A percentile compares a stretch with the other conserved stretches of the same genome.
phyloP scores from a whole-genome alignment of 2,113 vertebrate genomes.

The Chionomys nivalis region DNA sequence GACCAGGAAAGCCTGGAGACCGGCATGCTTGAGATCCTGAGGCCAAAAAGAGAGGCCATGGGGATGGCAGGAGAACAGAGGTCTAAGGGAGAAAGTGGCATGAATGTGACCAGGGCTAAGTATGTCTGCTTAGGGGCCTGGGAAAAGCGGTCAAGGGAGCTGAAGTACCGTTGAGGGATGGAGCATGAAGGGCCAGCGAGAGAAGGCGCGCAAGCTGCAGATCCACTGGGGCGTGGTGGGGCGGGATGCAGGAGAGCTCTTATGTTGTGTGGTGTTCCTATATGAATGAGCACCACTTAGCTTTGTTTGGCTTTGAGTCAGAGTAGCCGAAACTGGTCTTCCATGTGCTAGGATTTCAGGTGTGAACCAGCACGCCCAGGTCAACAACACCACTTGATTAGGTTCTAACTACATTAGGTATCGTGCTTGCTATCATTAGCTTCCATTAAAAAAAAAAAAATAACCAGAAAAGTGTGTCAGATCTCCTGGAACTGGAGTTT shows the following conservation, averaged over 20 bases:
- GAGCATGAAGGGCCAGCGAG: accelerated
- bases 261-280: accelerated
- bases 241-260: neutral
- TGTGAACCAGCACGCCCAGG: neutral
- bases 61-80: neutral
- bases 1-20: neutral
- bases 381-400: neutral
- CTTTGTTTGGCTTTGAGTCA: neutral
- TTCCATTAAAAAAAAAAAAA: too few relatives aligned
- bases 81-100: neutral
- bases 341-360: neutral
- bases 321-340: neutral
- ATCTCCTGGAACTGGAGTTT: neutral
- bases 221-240: accelerated
- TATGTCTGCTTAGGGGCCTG: neutral
- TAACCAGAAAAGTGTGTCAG: neutral
- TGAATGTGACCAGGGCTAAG: too few relatives aligned
- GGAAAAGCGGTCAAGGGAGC: neutral
- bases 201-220: neutral
- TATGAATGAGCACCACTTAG: neutral
- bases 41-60: neutral
- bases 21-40: neutral
- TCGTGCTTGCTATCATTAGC: neutral
- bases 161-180: neutral
- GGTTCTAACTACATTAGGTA: neutral